A percentile compares a stretch with the other conserved stretches of the same genome.
Conservation (phyloP, 2,888 invertebrate species). For the Polydrusus pterygomalis region DNA sequence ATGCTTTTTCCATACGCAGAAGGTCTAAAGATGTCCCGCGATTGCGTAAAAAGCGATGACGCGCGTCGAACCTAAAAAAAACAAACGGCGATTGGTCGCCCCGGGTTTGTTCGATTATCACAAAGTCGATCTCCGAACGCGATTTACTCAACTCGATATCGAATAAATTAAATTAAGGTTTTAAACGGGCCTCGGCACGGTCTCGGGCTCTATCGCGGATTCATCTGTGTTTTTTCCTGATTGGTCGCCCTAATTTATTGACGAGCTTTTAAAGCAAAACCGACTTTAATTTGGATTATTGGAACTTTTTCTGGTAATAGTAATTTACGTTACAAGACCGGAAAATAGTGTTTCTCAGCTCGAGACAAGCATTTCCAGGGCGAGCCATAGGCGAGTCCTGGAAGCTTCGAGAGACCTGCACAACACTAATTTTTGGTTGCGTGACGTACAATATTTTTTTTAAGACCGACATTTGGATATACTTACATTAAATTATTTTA, state of each 20-base stretch:
- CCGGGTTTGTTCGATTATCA: constrained; percentile 25
- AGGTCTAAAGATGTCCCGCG: constrained; percentile 4
- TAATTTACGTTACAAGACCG: no score
- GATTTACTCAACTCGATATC: constrained; percentile 40
- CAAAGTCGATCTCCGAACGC: constrained; percentile 38
- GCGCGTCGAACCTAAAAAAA: constrained; percentile 27
- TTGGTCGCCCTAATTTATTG: constrained; percentile 6
- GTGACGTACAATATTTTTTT: no score
- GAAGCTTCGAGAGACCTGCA: no score
- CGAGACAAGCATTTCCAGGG: no score
- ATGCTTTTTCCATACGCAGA: constrained; percentile 20
- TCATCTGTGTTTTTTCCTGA: constrained; percentile 16
- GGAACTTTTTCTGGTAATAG: neutral
- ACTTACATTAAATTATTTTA: no score
- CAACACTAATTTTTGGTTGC: no score
- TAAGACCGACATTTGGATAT: no score
- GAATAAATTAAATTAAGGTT: constrained; percentile 46
- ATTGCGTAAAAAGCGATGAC: constrained; percentile 24
- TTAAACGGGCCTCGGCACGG: constrained; percentile 28
- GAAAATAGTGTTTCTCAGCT: no score
- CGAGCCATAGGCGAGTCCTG: no score
- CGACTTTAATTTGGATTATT: neutral
- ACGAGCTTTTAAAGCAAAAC: neutral
- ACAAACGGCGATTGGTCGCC: constrained; percentile 19
- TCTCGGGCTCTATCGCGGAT: constrained; percentile 14